These are phyloP conservation scores for Hirudo medicinalis DNA, from an alignment of 1,140 invertebrate genomes.

Conservation along the genomic window DNA sequence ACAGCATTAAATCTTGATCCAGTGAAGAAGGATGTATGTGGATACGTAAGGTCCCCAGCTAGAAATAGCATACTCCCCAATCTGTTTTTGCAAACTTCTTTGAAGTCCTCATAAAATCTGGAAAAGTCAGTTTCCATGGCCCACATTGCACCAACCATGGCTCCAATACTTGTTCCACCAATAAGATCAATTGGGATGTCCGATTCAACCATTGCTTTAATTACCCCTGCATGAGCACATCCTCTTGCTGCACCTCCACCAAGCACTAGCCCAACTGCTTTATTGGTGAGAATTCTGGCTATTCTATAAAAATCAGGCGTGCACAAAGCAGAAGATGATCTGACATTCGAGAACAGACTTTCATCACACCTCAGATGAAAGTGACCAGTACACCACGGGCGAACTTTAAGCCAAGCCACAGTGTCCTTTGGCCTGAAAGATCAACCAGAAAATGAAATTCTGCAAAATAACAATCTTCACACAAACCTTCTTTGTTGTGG, in stretches of 20 bases:
- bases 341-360: constrained; percentile 58
- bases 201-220: constrained; percentile 81
- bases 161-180: constrained; percentile 89
- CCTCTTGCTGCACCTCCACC: constrained; percentile 91
- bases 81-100: constrained; percentile 24
- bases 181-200: constrained; percentile 96
- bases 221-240: constrained; percentile 85
- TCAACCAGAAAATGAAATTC: not conserved
- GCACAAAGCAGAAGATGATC: constrained; percentile 37
- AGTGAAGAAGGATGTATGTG: constrained; percentile 89
- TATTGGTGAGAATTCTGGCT: constrained; percentile 89
- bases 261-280: constrained; percentile 69
- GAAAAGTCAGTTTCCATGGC: constrained; percentile 57
- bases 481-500: constrained; percentile 49
- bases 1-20: constrained; percentile 44
- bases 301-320: constrained; percentile 84
- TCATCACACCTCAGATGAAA: constrained; percentile 92
- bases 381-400: constrained; percentile 89
- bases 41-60: constrained; percentile 84
- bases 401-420: constrained; percentile 85
- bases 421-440: constrained; percentile 68
- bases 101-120: constrained; percentile 74
- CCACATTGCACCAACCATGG: constrained; percentile 89
- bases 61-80: constrained; percentile 55
- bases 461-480: not conserved